Conservation (phyloP, 2,888 invertebrate species). For the Callyntrura guangdongensis region DNA sequence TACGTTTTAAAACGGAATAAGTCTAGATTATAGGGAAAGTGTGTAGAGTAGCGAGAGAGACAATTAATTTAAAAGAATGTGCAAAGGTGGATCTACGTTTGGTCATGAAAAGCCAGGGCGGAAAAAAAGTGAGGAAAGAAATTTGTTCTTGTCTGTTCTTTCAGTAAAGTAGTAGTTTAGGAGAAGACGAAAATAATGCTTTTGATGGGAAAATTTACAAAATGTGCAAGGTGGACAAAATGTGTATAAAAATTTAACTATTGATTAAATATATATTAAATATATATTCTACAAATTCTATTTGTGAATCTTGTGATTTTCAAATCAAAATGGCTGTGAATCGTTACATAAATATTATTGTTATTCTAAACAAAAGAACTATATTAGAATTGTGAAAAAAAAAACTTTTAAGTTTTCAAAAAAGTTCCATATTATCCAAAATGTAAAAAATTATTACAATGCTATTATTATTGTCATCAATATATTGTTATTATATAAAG, state of each 20-base stretch:
- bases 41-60: not conserved
- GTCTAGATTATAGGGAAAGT: not conserved
- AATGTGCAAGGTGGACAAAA: not conserved
- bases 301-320: slow-evolving; percentile 68
- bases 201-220: not conserved
- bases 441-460: not conserved
- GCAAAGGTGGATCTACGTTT: not conserved
- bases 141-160: slow-evolving; percentile 43
- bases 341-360: slow-evolving; percentile 29
- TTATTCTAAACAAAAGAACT: not conserved
- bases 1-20: not conserved
- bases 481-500: too few species aligned
- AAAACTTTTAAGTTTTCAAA: slow-evolving; percentile 4
- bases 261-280: not conserved
- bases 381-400: slow-evolving; percentile 3
- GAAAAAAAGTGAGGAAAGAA: slow-evolving; percentile 9
- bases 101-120: not conserved
- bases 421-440: slow-evolving; percentile 18
- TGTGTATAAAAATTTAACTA: not conserved
- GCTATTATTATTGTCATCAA: slow-evolving; percentile 3
- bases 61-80: not conserved
- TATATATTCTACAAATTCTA: slow-evolving; percentile 42
- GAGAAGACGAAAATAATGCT: not conserved
- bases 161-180: slow-evolving; percentile 27
- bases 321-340: slow-evolving; percentile 72